Evolutionary conservation across 1,140 invertebrate species (phyloP).

Genomic region (Battus philenor): DNA sequence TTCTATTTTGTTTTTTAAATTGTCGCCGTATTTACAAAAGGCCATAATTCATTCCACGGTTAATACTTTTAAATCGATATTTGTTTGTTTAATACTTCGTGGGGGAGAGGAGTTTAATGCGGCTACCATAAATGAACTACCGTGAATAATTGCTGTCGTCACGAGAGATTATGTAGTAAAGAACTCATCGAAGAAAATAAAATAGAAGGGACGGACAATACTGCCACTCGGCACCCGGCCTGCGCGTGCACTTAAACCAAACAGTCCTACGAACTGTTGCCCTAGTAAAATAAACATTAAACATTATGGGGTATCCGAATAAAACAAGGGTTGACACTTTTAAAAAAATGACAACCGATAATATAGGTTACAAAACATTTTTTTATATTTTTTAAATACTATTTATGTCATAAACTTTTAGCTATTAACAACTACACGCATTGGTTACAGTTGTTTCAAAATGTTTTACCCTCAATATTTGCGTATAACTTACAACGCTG

Average conservation of each 20-base stretch:
- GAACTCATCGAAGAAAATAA: conserved; percentile 11
- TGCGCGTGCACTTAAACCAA: conserved; percentile 44
- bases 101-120: conserved; percentile 3
- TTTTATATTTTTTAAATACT: too few species aligned
- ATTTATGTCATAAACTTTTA: too few species aligned
- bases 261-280: conserved; percentile 41
- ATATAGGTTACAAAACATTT: too few species aligned
- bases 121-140: not conserved
- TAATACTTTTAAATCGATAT: not conserved
- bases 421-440: too few species aligned
- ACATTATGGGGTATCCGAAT: conserved; percentile 21
- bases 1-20: too few species aligned
- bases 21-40: not conserved
- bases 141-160: conserved; percentile 12
- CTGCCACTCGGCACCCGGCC: conserved; percentile 23
- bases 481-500: too few species aligned
- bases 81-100: not conserved
- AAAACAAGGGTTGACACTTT: conserved; percentile 25
- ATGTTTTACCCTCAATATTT: too few species aligned
- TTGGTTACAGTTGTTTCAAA: too few species aligned
- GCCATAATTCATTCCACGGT: not conserved
- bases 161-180: conserved; percentile 10
- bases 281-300: conserved; percentile 49
- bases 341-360: not conserved
- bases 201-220: conserved; percentile 10